Percentiles rank a stretch among this genome's conserved stretches.
Evolutionary conservation across 2,888 invertebrate species (phyloP).

Genomic region (Diaperis boleti): DNA sequence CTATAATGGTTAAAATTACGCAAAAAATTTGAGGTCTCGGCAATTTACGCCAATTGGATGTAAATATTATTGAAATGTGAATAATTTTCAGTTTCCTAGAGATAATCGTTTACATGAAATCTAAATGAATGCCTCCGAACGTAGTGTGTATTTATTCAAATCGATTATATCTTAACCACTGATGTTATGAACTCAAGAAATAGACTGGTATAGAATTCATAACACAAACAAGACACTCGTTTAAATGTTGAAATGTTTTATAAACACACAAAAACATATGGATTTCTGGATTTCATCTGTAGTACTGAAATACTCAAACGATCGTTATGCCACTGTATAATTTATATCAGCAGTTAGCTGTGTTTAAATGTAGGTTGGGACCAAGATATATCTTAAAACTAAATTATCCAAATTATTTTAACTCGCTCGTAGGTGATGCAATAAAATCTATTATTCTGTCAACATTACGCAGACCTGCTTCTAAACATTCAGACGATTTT

Average conservation of each 20-base stretch:
- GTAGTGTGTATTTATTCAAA: conserved; percentile 62
- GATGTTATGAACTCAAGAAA: conserved; percentile 63
- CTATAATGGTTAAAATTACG: conserved; percentile 1
- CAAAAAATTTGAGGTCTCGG: conserved; percentile 26
- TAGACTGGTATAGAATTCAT: conserved; percentile 61
- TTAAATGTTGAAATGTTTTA: conserved; percentile 64
- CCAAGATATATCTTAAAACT: conserved; percentile 9
- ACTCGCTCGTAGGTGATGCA: neutral
- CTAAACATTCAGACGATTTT: no score
- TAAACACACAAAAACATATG: conserved; percentile 65
- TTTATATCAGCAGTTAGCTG: conserved; percentile 41
- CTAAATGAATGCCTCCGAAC: conserved; percentile 48
- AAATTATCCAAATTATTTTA: conserved; percentile 18
- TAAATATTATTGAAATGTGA: conserved; percentile 44
- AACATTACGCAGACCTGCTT: neutral
- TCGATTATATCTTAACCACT: conserved; percentile 62
- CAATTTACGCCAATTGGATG: conserved; percentile 25
- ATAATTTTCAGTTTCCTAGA: conserved; percentile 40
- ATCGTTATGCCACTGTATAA: conserved; percentile 44
- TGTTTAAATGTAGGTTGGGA: conserved; percentile 16
- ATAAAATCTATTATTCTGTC: neutral
- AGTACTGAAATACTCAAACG: conserved; percentile 40
- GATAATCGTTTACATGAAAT: conserved; percentile 44
- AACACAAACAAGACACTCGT: conserved; percentile 62
- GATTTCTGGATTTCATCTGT: conserved; percentile 64